phyloP scores from a whole-genome alignment of 2,113 vertebrate genomes.

The Nymphicus hollandicus region DNA sequence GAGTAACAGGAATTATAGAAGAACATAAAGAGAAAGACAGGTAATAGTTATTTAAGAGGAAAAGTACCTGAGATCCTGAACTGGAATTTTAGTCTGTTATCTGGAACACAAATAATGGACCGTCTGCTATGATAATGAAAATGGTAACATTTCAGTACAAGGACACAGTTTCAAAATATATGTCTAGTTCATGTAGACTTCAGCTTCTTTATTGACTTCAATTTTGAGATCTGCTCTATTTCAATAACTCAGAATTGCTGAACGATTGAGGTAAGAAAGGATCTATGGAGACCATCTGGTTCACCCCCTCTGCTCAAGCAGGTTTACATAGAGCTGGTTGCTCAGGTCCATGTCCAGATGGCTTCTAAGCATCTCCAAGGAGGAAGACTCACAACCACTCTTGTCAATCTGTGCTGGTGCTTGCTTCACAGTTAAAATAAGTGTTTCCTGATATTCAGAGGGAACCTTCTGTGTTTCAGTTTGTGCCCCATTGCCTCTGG shows the following conservation, averaged over 20 bases:
- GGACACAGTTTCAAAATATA: not conserved
- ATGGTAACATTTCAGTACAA: not conserved
- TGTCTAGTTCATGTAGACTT: not conserved
- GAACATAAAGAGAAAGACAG: not conserved
- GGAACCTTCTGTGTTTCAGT: not conserved
- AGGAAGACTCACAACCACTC: not conserved
- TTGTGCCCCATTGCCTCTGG: not conserved
- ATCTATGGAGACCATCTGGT: not conserved
- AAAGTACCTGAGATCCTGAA: not conserved
- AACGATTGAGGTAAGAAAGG: not conserved
- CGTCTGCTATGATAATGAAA: not conserved
- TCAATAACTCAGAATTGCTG: not conserved
- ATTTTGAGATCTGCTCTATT: not conserved
- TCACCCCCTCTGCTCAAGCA: not conserved
- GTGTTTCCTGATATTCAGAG: not conserved
- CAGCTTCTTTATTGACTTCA: not conserved
- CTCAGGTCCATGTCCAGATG: not conserved
- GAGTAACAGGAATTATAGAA: not conserved
- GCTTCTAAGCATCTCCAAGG: not conserved
- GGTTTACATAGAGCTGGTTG: not conserved
- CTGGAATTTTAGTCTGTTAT: not conserved
- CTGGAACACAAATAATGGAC: not conserved
- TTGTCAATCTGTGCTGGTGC: not conserved
- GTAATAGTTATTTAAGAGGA: not conserved
- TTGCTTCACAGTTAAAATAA: not conserved